Evolutionary conservation across 2,797 vertebrate genomes (phyloP).

Genomic region (Intellagama lesueurii): DNA sequence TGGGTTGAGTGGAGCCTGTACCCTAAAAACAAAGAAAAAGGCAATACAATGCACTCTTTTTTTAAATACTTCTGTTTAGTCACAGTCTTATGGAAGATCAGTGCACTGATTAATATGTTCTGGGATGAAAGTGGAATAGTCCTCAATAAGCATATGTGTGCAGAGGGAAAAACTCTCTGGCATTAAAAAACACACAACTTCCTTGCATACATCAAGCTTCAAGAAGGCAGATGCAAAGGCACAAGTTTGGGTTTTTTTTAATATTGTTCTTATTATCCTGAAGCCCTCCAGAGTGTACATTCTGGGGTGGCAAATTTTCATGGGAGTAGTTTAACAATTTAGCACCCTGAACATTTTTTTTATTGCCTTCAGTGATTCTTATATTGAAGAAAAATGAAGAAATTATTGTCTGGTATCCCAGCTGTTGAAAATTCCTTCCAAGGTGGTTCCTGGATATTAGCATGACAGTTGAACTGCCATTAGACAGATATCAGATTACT

Average conservation of each 20-base stretch:
- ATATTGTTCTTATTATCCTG: background rate
- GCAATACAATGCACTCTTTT: background rate
- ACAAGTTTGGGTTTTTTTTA: background rate
- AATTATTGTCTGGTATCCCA: background rate
- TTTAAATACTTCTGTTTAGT: background rate
- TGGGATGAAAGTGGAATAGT: too few species aligned
- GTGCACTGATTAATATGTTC: background rate
- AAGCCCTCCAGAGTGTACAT: background rate
- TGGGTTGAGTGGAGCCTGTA: background rate
- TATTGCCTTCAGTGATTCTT: background rate
- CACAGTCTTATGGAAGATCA: background rate
- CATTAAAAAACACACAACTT: background rate
- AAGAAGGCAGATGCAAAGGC: background rate
- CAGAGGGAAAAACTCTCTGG: background rate
- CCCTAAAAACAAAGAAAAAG: background rate
- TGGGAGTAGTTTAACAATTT: background rate
- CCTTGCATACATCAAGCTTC: background rate
- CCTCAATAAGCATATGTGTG: background rate
- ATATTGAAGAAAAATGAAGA: background rate
- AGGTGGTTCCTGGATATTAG: background rate
- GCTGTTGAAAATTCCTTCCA: slow-evolving; percentile 8
- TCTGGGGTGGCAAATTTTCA: background rate
- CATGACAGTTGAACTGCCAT: slow-evolving; percentile 19
- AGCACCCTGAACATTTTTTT: background rate
- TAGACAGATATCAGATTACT: slow-evolving; percentile 7